Evolutionary conservation across 1,140 invertebrate species (phyloP).

Genomic region (Melipona quadrifasciata): DNA sequence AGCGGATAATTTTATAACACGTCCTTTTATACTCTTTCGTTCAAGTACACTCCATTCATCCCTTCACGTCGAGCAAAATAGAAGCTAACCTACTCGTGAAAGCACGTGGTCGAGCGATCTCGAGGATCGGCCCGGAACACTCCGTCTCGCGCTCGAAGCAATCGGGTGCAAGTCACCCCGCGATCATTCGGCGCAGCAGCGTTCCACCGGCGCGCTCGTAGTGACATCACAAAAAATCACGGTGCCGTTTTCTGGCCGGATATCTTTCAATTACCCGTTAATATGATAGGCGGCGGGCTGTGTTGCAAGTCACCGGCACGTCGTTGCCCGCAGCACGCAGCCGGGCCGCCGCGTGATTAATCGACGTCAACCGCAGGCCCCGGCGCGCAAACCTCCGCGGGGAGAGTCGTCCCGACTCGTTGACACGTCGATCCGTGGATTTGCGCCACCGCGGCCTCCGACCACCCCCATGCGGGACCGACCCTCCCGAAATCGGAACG

Average conservation of each 20-base stretch:
- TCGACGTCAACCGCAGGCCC: slow-evolving; percentile 80
- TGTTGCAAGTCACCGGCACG: slow-evolving; percentile 79
- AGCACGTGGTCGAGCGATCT: background rate
- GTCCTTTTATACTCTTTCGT: background rate
- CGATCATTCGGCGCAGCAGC: slow-evolving; percentile 74
- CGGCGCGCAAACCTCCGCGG: slow-evolving; percentile 64
- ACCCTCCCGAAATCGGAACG: background rate
- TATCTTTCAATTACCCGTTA: slow-evolving; percentile 81
- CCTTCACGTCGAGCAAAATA: no score
- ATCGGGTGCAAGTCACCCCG: slow-evolving; percentile 61
- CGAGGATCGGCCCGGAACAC: background rate
- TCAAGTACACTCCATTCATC: background rate
- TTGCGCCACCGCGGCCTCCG: slow-evolving; percentile 32
- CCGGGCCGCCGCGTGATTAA: slow-evolving; percentile 72
- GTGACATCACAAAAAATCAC: slow-evolving; percentile 79
- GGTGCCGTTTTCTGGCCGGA: slow-evolving; percentile 78
- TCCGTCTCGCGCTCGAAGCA: background rate
- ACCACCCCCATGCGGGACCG: slow-evolving; percentile 2
- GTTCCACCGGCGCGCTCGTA: slow-evolving; percentile 52
- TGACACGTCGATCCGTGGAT: slow-evolving; percentile 68
- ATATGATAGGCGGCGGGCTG: slow-evolving; percentile 78
- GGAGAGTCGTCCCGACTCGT: slow-evolving; percentile 67
- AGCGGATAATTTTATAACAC: no score
- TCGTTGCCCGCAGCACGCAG: slow-evolving; percentile 77
- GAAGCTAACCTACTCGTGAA: background rate